Evolutionary conservation across 2,113 vertebrate genomes (phyloP), one percentile per base, ranked within the genome.

Genomic region (Miniopterus natalensis): DNA sequence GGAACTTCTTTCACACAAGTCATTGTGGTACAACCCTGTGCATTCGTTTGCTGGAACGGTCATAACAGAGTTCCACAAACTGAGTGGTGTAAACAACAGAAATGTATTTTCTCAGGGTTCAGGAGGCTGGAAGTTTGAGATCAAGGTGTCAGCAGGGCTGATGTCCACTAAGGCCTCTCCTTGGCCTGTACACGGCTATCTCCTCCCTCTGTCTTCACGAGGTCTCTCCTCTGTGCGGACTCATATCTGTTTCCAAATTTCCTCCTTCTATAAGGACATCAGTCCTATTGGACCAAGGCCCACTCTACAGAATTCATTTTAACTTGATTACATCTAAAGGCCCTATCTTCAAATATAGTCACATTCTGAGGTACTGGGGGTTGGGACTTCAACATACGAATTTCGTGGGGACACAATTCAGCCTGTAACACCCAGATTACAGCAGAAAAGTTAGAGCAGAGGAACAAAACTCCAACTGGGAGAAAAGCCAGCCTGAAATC

Each of bases 371-470:
- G 36, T 40, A 6, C 59, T 81, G 45, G n/a, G 49, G 23, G 29
- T 51, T 40, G 73, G 77, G 59, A 73, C 25, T 5, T 88, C 27
- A 70, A 31, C 17, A 36, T 36, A 45, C 9, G 75, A 51, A 75
- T 71, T 88, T 80, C 1, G 1, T 65, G 31, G 27, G 15, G 1
- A 53, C 5, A 18, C 6, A 21, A 0, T 79, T 57, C 57, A 57
- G 42, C 80, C 51, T 63, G 10, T 13, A 9, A 47, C 14, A 45
- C 21, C 51, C 65, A 70, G 70, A 71, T 77, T 20, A 18, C 17
- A 55, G 70, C n/a, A 73, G 92, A 55, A 84, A 93, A 92, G 20
- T 57, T 49, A 84, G 21, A 95, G 13, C 68, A 63, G 31, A 84
- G 45, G 42, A 78, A 49, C 51, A 23, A 5, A 85, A 27, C 17